Conservation (phyloP, 2,888 invertebrate genomes). For the Xanthia icteritia region DNA sequence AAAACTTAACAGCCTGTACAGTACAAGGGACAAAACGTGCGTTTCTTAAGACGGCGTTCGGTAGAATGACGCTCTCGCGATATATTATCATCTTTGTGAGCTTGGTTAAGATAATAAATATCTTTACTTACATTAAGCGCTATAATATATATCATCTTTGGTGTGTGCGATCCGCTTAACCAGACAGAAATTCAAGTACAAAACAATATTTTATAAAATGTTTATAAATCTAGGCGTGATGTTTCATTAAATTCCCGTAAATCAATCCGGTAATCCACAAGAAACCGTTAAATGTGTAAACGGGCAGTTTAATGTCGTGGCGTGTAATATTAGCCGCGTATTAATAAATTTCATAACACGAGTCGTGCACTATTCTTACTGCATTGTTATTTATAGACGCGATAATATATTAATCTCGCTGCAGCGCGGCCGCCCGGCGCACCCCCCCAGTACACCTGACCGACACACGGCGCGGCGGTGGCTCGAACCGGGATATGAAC, state of each 20-base stretch:
- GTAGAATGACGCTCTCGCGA: too few species aligned
- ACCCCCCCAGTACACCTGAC: constrained; percentile 1
- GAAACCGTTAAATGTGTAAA: constrained; percentile 14
- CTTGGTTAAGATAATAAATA: too few species aligned
- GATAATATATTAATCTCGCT: constrained; percentile 45
- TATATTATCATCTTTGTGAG: too few species aligned
- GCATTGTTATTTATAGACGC: constrained; percentile 64
- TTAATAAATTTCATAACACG: constrained; percentile 68
- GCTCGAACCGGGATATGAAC: constrained; percentile 36
- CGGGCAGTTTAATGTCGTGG: constrained; percentile 46
- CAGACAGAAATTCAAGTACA: background rate
- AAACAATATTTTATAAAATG: background rate
- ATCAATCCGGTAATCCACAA: constrained; percentile 17
- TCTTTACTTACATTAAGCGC: too few species aligned
- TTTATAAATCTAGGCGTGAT: background rate
- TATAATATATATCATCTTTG: too few species aligned
- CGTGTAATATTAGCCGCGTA: constrained; percentile 70
- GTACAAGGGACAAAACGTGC: too few species aligned
- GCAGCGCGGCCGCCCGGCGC: background rate
- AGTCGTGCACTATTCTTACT: constrained; percentile 63
- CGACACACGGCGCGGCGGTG: background rate
- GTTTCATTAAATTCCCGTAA: background rate
- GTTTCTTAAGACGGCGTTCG: too few species aligned
- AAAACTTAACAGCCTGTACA: too few species aligned
- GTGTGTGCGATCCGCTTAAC: too few species aligned